Evolutionary conservation across 2,797 vertebrate genomes (phyloP), one percentile per base, ranked within the genome.

Genomic region (Phyllotis vaccarum): DNA sequence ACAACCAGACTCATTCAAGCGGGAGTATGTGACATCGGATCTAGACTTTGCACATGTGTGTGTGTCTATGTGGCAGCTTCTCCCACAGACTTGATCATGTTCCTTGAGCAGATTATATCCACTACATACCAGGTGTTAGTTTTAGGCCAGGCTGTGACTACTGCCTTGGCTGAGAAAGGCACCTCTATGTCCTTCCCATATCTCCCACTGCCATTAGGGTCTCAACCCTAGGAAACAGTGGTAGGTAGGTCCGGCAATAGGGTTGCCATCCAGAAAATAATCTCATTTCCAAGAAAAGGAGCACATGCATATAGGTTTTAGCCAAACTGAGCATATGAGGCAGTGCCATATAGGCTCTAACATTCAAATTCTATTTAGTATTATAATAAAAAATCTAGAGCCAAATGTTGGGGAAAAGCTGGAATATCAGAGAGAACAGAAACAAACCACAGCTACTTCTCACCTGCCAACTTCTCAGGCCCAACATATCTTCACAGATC

Each of bases 271-370:
- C 6, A 66, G 72, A 40, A 75, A 81, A 81, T 3, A 8, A 31
- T 22, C 31, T 16, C 31, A 60, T 22, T 40, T 76, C 34, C 6
- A 29, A 79, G 27, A 24, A 37, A 54, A 43, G 95, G 6, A 49
- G 43, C 12, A 3, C 0, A 0, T 6, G 0, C 4, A 14, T 31
- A 12, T 0, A 80, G 34, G 19, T 13, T 13, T 54, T 58, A 83
- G 70, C 21, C 40, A 21, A 70, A 43, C 49, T 52, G 8, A 62
- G 52, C 29, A 70, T 19, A 24, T 27, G 52, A 72, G 31, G 52
- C 24, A 58, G 52, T 16, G 29, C 16, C 68, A 58, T 0, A 40
- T 3, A 40, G 72, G 40, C 54, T 27, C 70, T 60, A n/a, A 86
- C 2, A 31, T 27, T 70, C 37, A 60, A 31, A 49, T 49, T 49